phyloP scores from a whole-genome alignment of 2,113 vertebrate species.

The Beaufortia kweichowensis region DNA sequence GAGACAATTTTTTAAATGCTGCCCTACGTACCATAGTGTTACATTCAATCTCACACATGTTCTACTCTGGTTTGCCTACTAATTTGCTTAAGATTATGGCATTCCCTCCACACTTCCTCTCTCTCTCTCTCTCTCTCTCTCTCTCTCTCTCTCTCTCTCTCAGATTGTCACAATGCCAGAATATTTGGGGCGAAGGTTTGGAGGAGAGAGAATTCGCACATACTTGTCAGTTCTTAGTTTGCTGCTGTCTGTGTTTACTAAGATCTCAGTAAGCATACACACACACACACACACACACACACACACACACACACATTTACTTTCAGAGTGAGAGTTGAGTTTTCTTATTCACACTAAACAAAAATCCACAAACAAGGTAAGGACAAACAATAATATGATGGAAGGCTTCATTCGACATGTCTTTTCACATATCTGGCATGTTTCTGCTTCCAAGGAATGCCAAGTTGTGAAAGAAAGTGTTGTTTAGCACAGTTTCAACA shows the following conservation, averaged over 20 bases:
- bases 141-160: not conserved
- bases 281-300: constrained; percentile 36
- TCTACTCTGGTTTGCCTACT: not conserved
- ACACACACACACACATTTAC: not conserved
- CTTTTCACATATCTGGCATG: not conserved
- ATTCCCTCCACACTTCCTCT: not conserved
- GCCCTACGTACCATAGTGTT: not conserved
- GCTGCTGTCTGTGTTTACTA: constrained; percentile 90
- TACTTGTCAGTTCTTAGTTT: constrained; percentile 84
- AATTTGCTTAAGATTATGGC: constrained; percentile 10
- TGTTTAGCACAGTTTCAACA: constrained; percentile 13
- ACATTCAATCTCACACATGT: constrained; percentile 15
- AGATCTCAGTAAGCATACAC: constrained; percentile 85
- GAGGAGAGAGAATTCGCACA: constrained; percentile 83
- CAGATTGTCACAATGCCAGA: constrained; percentile 92
- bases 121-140: not conserved
- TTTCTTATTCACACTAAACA: not conserved
- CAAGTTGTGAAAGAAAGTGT: constrained; percentile 20
- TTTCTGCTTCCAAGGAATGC: constrained; percentile 7
- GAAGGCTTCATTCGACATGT: not conserved
- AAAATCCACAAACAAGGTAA: not conserved
- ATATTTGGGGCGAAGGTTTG: constrained; percentile 86
- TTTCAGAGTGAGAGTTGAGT: no score
- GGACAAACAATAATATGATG: not conserved
- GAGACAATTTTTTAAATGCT: constrained; percentile 54